Evolutionary conservation across 2,797 vertebrate species (phyloP), one percentile per base, ranked within the genome.

Genomic region (Melopsittacus undulatus): DNA sequence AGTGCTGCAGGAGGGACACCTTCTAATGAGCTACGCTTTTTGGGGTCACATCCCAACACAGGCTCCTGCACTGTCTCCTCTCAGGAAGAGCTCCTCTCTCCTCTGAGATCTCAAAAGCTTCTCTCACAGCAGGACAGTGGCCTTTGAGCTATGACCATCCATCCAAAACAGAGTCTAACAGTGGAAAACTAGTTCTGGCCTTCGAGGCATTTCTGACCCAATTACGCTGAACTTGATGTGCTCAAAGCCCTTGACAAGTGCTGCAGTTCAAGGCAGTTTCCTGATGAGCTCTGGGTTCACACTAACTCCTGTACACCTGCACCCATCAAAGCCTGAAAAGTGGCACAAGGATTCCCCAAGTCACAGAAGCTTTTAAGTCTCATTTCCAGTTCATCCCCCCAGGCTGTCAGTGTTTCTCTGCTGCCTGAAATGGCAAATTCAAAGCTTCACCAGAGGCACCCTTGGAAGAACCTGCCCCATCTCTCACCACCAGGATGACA

Each of bases 131-230:
- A 85, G 22, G 12, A 61, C 13, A 36, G 30, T 5, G 11, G 64
- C 32, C 76, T 56, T 36, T 20, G 32, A 90, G 36, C 40, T 49
- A 45, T 0, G 0, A 38, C 10, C 34, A 45, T 15, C 17, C 90
- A 97, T 97, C 96, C 97, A 95, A 95, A 83, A 97, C 72, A 95
- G 84, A 97, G n/a, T n/a, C n/a, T 84, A 95, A 91, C 85, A 90
- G 88, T 73, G 86, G 93, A 95, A 96, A 95, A 91, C 81, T 89
- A 89, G 94, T 88, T 96, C 83, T 89, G 92, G 88, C 95, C 96
- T 96, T 89, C 36, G 70, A 95, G 97, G 96, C 95, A 96, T 94
- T 87, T 88, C 89, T 96, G 96, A 94, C 96, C 97, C 88, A 96
- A 96, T 96, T 96, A 95, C 1, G 18, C 62, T 96, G 87, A 96